Evolutionary conservation across 2,888 invertebrate species (phyloP).

Genomic region (Cephus pulcher): DNA sequence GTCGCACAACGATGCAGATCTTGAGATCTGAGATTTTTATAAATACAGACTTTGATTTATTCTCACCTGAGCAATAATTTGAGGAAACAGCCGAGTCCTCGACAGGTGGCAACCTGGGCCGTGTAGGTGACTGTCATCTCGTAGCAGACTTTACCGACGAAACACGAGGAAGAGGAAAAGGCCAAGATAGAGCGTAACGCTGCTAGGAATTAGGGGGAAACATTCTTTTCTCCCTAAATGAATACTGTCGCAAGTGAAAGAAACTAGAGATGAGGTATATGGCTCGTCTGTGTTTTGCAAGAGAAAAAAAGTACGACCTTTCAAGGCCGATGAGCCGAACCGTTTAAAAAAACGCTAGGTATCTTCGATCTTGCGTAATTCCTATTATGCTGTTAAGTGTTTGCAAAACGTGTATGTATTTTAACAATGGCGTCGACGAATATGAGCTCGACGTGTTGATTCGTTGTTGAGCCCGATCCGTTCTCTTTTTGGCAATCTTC

Average conservation of each 20-base stretch:
- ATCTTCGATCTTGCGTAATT: background rate
- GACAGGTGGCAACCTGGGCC: conserved; percentile 86
- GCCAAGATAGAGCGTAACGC: background rate
- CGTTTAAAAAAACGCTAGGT: background rate
- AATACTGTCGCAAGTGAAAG: background rate
- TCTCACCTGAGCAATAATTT: conserved; percentile 84
- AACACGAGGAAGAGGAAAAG: background rate
- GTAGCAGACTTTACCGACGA: background rate
- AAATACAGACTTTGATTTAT: background rate
- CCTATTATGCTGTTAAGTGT: background rate
- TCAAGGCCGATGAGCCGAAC: background rate
- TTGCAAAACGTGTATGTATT: background rate
- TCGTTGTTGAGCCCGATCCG: background rate
- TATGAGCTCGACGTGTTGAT: background rate
- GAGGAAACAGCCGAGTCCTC: conserved; percentile 88
- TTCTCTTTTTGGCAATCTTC: background rate
- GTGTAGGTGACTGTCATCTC: conserved; percentile 89
- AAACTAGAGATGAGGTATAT: background rate
- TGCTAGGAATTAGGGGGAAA: background rate
- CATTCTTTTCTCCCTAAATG: background rate
- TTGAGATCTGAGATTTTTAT: background rate
- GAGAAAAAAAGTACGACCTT: background rate
- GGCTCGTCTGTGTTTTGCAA: background rate
- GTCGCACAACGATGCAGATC: background rate
- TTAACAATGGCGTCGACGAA: background rate